Evolutionary conservation across 2,797 vertebrate species (phyloP).

Genomic region (Setipinna tenuifilis): DNA sequence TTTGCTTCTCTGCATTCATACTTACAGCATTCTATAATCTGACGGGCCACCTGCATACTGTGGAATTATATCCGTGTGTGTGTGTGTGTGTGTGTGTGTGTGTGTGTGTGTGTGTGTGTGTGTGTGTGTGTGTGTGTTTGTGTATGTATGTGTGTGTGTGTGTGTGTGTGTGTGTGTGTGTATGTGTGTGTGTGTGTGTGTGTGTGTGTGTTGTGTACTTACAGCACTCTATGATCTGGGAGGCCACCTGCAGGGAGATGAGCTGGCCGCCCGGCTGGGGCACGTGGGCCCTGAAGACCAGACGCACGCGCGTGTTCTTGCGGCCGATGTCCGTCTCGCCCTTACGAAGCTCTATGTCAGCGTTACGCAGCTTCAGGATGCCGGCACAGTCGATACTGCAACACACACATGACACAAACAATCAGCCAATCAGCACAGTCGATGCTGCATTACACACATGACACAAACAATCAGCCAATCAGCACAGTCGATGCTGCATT

Average conservation of each 20-base stretch:
- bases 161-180: neutral
- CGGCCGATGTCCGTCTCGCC: constrained; percentile 87
- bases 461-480: too few species aligned
- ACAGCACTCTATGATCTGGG: constrained; percentile 88
- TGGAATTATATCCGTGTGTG: too few species aligned
- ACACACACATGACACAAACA: too few species aligned
- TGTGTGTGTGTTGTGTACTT: constrained; percentile 51
- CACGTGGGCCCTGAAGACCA: constrained; percentile 85
- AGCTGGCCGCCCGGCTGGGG: constrained; percentile 77
- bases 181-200: neutral
- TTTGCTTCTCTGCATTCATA: too few species aligned
- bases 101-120: too few species aligned
- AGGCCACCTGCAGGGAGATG: constrained; percentile 81
- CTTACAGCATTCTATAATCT: too few species aligned
- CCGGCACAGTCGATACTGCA: constrained; percentile 85
- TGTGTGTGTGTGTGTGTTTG: neutral
- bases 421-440: too few species aligned
- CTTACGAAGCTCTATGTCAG: constrained; percentile 85
- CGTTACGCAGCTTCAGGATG: constrained; percentile 85
- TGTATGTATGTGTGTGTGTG: neutral
- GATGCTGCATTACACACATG: too few species aligned
- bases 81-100: too few species aligned
- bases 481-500: too few species aligned
- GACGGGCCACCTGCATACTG: too few species aligned
- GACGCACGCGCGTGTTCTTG: constrained; percentile 84